Evolutionary conservation across 1,140 invertebrate species (phyloP), one percentile per base, ranked within the genome.

Genomic region (Danaus plexippus): DNA sequence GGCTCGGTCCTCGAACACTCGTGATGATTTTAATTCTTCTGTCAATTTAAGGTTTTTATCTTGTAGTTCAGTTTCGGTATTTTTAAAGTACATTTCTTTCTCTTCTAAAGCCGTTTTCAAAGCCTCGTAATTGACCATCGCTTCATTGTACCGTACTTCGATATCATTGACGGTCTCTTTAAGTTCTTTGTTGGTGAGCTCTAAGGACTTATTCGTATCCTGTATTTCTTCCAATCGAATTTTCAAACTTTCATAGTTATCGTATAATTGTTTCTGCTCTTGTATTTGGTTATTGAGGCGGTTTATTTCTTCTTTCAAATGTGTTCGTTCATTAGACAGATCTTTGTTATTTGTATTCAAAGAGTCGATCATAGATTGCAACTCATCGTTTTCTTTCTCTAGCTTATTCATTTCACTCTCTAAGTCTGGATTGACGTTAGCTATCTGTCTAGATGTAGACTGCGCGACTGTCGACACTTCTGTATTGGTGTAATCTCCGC

Each of bases 311-410:
- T 59, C 64, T 46, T 64, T 72, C 9, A 75, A 53, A 63, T 66
- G 57, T 52, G 53, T 47, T 43, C 75, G 59, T 43, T 75, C 60
- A 53, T 55, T 59, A 10, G 57, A 55, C 32, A 82, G 59, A 56
- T 78, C 64, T 52, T 75, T 73, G 54, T 87, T 87, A 68, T 74
- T 62, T 13, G 15, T 48, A 56, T 65, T 79, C 15, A 87, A 59
- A 51, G 71, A 70, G 63, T 91, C 90, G 56, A 94, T 75, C 11
- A 92, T 70, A 18, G 88, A 71, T 70, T 94, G 92, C 49, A 95
- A 77, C 61, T 94, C 91, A 59, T 93, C 91, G 69, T 93, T 93
- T 66, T 94, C 92, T 45, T 85, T 85, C 53, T 90, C 90, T 12
- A 94, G 75, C 59, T 92, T 92, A 53, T 88, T 83, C 32, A 92